Evolutionary conservation across 2,888 invertebrate species (phyloP), one percentile per base, ranked within the genome.

Genomic region (Andrena marginata): DNA sequence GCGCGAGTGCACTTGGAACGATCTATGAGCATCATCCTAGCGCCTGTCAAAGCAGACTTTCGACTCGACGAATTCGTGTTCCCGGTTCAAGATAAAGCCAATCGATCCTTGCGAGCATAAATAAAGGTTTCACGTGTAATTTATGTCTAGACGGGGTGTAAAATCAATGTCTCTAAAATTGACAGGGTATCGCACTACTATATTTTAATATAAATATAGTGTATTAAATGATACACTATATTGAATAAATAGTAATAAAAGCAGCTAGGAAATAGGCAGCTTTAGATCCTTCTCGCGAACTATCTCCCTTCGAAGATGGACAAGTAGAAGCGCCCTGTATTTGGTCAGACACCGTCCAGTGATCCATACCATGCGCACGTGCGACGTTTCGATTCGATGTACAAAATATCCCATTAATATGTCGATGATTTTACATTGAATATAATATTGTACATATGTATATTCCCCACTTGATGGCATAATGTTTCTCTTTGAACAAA

Each of bases 1-100:
- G 31, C 49, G 59, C 62, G 64, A 51, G 56, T 51, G 49, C 54
- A 29, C 72, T 35, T 23, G 10, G 13, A 35, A 35, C 63, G 73
- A 71, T 80, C 80, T 80, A 80, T 54, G 49, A 42, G 23, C 23
- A 23, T 67, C 62, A 56, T 65, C 54, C 62, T 70, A 20, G 35
- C 13, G 42, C 42, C 42, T 63, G 80, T 56, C 68, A 23, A 49
- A 49, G 65, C 70, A 62, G 56, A 56, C 49, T 76, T 51, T 76
- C 78, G 54, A 59, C 54, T 54, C 64, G 31, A 62, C 65, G 29
- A 60, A 60, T 71, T 60, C 26, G 35, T 71, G 29, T 49, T 54
- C 71, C 20, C 20, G 49, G 2, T 13, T 23, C 26, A 10, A 31
- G 33, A 23, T 8, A 4, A 20, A 31, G 13, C 31, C 16, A 63